Base-by-base conservation (phyloP, 2,888 invertebrate species). In the Pyrocoelia pectoralis region DNA sequence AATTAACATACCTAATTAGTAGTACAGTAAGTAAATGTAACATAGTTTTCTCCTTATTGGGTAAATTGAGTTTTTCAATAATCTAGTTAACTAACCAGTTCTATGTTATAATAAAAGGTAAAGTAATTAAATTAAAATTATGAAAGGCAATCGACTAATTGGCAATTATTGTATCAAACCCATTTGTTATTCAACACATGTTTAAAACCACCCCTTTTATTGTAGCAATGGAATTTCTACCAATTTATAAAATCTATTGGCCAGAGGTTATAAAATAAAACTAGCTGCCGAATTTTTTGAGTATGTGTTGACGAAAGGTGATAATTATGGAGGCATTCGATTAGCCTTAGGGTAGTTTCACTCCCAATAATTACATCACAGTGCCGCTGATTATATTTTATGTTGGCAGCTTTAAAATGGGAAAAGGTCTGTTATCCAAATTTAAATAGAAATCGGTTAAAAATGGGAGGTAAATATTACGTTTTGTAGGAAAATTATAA, bases 301-400 rank as follows among this genome's bases (percentile, higher is more conserved):
- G 51, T 29, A 65, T 56, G 53, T 56, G 60, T 60, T 60, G 65
- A 65, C 56, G 65, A 59, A 65, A 65, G 65, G 65, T 60, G 65
- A 65, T 65, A 65, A 65, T 65, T 65, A 65, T 41, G 52, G 60
- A 56, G 56, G 60, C 49, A 65, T 65, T 65, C 53, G 29, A 50
- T 55, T 51, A 15, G 65, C 59, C 65, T 14, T 17, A 33, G 60
- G 65, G 52, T 59, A 5, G 56, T n/a, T 56, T 14, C 28, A 52
- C 33, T 3, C 40, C 51, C 53, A 60, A 53, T 60, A 56, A 60
- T 65, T 58, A 55, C 54, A 53, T 40, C 52, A 46, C 59, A 18
- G 17, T 41, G 48, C 56, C 51, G 56, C 65, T 28, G 15, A 56
- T 46, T 53, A 49, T 29, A 19, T 28, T 29, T 17, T 38, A 43